Conservation (phyloP, 1,140 invertebrate genomes). For the Sminthurinus signatus region DNA sequence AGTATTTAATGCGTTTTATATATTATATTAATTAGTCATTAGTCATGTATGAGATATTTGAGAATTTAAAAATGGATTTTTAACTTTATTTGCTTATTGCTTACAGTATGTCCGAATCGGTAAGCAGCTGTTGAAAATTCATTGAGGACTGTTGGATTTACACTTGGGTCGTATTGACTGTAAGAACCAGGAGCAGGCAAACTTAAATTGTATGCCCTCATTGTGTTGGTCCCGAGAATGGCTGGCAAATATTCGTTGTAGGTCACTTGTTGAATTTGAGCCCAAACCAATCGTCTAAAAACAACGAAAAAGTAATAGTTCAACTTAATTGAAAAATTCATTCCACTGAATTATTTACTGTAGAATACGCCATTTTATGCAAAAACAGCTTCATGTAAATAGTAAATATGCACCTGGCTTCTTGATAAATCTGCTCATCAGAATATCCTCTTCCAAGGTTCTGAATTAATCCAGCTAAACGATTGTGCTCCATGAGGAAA, state of each 20-base stretch:
- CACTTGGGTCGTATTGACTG: constrained; percentile 59
- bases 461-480: constrained; percentile 30
- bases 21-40: no score
- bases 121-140: constrained; percentile 85
- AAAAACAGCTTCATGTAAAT: background rate
- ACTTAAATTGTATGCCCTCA: constrained; percentile 52
- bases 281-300: constrained; percentile 65
- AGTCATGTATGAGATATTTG: no score
- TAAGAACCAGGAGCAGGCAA: constrained; percentile 56
- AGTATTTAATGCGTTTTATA: no score
- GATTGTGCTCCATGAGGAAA: constrained; percentile 38
- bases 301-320: background rate
- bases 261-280: constrained; percentile 77
- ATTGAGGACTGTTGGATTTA: constrained; percentile 80
- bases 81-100: no score
- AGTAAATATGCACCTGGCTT: constrained; percentile 23
- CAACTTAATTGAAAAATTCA: background rate
- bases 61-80: no score
- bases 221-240: constrained; percentile 56
- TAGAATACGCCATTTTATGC: background rate
- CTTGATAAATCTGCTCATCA: constrained; percentile 25
- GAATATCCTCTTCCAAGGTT: background rate
- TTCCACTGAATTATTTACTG: background rate
- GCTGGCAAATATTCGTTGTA: constrained; percentile 84
- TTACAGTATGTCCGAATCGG: constrained; percentile 69